Base-by-base conservation (phyloP, 2,888 invertebrate genomes). In the Hemaris fuciformis region DNA sequence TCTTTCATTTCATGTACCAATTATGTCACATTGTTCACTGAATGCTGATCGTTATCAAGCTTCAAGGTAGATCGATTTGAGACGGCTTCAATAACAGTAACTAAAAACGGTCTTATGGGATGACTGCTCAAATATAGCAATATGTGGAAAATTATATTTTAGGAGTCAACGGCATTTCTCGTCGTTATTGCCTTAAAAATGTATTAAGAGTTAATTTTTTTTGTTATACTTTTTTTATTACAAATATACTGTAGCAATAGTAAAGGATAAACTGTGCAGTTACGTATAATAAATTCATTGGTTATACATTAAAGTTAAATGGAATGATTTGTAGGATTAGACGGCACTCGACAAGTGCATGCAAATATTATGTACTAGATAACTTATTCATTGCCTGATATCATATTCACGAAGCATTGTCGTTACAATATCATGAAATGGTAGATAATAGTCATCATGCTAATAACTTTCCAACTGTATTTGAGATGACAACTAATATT, bases 381-480 rank as follows among this genome's bases (percentile, higher is more conserved):
- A 27, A 53, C 38, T 57, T 60, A 69, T 71, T 83, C 80, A 85
- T 81, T 88, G 89, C 89, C 85, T 88, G 87, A 80, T 72, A 78
- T 79, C 77, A 82, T 77, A 67, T 76, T 77, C 79, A 80, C 70
- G 72, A 78, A 72, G 72, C 74, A 78, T 72, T 69, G 63, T 67
- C 65, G 73, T 74, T 76, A 78, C 74, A 75, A 74, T 62, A 70
- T 69, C 77, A 79, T 79, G 71, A 70, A 71, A 77, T 75, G 80
- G 84, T 86, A 83, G 78, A 83, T 84, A 83, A 84, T 81, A 85
- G 79, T 79, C 84, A 84, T 80, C 77, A 79, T 83, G 85, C 89
- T 80, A 88, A 88, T 89, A 90, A 91, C 85, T 89, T 91, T 91
- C 88, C 83, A 77, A 84, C 63, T 82, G 79, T 87, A 84, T 79